Base-by-base conservation (phyloP, 2,113 vertebrate species). In the Nothoprocta perdicaria region DNA sequence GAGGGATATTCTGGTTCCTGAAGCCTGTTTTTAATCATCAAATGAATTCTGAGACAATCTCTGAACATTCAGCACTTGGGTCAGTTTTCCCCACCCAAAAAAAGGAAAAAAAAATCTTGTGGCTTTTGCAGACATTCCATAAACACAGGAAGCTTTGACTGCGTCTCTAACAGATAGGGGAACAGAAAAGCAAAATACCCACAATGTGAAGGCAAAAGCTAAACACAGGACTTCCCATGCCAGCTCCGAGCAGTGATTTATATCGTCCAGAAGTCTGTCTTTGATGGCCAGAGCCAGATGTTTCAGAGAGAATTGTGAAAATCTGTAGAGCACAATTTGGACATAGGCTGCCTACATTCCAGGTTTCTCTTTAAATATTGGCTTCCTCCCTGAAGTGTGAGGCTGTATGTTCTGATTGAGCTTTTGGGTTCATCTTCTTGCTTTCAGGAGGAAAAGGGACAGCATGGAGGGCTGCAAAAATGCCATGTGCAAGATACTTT, bases 81-180 rank as follows among this genome's bases (percentile, higher is more conserved):
- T 93, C 91, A 75, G 75, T 84, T 86, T 72, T 90, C 52, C 52
- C 84, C 68, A 66, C 53, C 87, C 84, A 65, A 41, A 48, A 48
- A 48, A 23, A 92, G 31, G 72, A 85, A 92, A 29, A 73, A 85
- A 90, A 55, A 69, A 85, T n/a, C 1, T 14, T 74, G 85, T 90
- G 90, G 77, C 60, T 97, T 96, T 95, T 94, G 92, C 93, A 96
- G 95, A 96, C 95, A 93, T 97, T 98, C 96, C 94, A 92, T 76
- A 96, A 96, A 95, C 94, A 96, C 94, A 93, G 95, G 95, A 96
- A 97, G 89, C 91, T 94, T 91, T 88, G 69, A 80, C 66, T 86
- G 45, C 93, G 96, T 95, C 89, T 85, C 53, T 88, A 77, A 69
- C 84, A 96, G 95, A 98, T 97, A 89, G 93, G 80, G 35, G 95